Evolutionary conservation across 2,888 invertebrate genomes (phyloP).

Genomic region (Sipha maydis): DNA sequence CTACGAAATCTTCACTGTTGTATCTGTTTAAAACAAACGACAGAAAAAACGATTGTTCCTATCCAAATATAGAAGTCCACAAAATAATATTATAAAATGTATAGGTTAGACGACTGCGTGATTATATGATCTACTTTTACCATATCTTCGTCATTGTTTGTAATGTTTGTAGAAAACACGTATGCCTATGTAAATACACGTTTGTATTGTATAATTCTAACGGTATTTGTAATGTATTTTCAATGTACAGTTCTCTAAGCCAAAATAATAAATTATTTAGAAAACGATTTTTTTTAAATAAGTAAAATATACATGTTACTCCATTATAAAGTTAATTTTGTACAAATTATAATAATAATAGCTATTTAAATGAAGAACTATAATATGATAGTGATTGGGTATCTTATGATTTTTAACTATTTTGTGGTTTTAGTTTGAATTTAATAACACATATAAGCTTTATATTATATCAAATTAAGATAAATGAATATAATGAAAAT

Average conservation of each 20-base stretch:
- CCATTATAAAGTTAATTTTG: neutral
- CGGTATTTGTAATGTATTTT: neutral
- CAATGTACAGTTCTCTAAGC: neutral
- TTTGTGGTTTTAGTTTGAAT: no score
- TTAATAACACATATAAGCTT: no score
- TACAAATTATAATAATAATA: neutral
- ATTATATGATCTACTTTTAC: neutral
- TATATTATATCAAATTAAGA: no score
- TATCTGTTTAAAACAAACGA: constrained; percentile 1
- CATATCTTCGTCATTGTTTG: constrained; percentile 8
- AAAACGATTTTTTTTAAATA: neutral
- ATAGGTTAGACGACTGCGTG: constrained; percentile 5
- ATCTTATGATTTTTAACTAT: no score
- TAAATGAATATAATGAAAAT: no score
- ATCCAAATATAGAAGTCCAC: no score
- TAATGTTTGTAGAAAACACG: neutral
- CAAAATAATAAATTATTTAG: neutral
- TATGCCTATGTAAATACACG: neutral
- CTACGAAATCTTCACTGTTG: neutral
- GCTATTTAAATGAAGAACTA: neutral
- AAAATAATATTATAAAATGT: neutral
- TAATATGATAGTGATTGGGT: neutral
- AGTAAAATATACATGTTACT: neutral
- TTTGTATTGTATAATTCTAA: neutral
- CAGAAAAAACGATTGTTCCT: neutral